Percentiles rank a stretch among this genome's conserved stretches.
Evolutionary conservation across 1,140 invertebrate genomes (phyloP).

Genomic region (Apocrypta bakeri): DNA sequence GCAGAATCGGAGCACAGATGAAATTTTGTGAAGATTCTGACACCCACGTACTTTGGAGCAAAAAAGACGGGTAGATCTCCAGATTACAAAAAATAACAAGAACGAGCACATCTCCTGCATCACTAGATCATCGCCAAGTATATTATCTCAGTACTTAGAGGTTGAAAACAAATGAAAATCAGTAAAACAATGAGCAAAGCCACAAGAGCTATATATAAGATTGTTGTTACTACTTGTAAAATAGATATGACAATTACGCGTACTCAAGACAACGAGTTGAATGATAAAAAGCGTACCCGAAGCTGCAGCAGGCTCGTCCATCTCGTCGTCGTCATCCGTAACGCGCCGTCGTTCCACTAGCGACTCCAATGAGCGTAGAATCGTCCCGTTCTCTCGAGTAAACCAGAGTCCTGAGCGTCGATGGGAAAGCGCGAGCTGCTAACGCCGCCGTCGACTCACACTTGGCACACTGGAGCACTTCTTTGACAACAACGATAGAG

Average conservation of each 20-base stretch:
- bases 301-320: slow-evolving; percentile 35
- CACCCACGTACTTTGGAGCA: slow-evolving; percentile 9
- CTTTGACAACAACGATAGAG: not conserved
- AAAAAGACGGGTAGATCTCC: not conserved
- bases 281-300: slow-evolving; percentile 5
- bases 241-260: no score
- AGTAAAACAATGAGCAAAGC: not conserved
- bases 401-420: not conserved
- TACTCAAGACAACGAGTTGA: no score
- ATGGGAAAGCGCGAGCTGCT: not conserved
- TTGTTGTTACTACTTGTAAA: no score
- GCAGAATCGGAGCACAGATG: not conserved
- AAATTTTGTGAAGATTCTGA: slow-evolving; percentile 25
- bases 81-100: not conserved
- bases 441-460: not conserved
- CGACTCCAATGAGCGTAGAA: slow-evolving; percentile 4
- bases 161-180: not conserved
- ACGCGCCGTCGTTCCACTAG: not conserved
- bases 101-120: not conserved
- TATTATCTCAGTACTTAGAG: not conserved
- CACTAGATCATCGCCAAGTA: slow-evolving; percentile 10
- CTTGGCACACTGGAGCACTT: not conserved
- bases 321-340: slow-evolving; percentile 42
- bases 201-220: not conserved
- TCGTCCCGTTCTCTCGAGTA: not conserved